These are phyloP conservation scores for Cygnus buccinator DNA, from an alignment of 2,113 vertebrate species.

Conservation along the genomic window DNA sequence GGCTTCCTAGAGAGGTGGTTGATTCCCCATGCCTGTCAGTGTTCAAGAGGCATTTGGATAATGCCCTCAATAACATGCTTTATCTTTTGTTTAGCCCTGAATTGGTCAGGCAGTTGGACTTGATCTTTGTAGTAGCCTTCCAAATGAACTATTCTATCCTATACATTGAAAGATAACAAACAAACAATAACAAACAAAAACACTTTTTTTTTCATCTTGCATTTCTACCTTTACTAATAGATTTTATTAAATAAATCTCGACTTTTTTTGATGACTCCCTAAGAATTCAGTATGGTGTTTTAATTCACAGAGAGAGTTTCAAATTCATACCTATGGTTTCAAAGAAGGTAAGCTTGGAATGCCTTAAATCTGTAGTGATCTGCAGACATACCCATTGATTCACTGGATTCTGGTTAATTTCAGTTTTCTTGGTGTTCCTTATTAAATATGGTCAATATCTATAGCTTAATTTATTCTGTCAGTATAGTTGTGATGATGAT, in stretches of 20 bases:
- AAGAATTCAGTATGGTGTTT: background rate
- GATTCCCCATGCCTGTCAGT: too few relatives aligned
- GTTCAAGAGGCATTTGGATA: too few relatives aligned
- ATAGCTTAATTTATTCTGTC: conserved; percentile 54
- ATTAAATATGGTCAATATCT: conserved; percentile 26
- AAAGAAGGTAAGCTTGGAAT: background rate
- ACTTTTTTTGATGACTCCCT: background rate
- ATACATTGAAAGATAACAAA: too few relatives aligned
- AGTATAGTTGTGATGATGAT: conserved; percentile 40
- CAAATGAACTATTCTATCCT: too few relatives aligned
- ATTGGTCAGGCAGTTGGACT: too few relatives aligned
- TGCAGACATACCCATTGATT: background rate
- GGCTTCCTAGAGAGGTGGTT: too few relatives aligned
- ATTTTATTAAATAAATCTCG: background rate
- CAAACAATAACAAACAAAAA: too few relatives aligned
- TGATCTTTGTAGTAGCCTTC: too few relatives aligned
- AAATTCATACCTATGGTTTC: background rate
- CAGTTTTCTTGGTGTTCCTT: conserved; percentile 20
- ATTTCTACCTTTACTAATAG: too few relatives aligned
- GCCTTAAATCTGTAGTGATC: background rate
- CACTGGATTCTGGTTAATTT: background rate
- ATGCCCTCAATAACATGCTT: too few relatives aligned
- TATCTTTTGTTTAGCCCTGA: too few relatives aligned
- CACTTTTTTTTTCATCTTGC: too few relatives aligned
- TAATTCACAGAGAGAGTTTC: background rate